Evolutionary conservation across 1,140 invertebrate genomes (phyloP), one percentile per base, ranked within the genome.

Genomic region (Pogonomyrmex barbatus): DNA sequence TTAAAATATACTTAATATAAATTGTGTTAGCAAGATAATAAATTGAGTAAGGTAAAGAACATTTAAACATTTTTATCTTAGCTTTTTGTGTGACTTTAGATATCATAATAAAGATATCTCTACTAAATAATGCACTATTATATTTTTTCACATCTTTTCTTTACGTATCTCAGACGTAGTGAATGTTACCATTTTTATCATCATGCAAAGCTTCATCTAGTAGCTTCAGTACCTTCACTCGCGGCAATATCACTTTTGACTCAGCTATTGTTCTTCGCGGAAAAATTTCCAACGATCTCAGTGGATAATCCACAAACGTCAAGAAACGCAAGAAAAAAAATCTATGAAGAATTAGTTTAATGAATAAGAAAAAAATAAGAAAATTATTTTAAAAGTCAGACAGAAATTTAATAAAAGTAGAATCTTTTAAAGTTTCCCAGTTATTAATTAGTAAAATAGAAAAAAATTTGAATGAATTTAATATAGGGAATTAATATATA

Each of bases 151-250:
- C 8, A n/a, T 1, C 56, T 68, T 30, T 52, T 47, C 14, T 12
- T n/a, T 17, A 10, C 10, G 24, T 67, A 65, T 42, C n/a, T 65
- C 47, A 54, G 36, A 36, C 14, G 24, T 14, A 30, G 47, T 39
- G 62, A 67, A 14, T n/a, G 47, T 79, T 71, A 60, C 3, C 12
- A 24, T 82, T 83, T 82, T 60, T 58, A 82, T 33, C 58, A 39
- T 8, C 39, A 24, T 17, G 52, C 30, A 10, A 39, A 47, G 14
- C 42, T 68, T 65, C 17, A 68, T 56, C 36, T 77, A 60, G 30
- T 77, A 60, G 30, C 17, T 68, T 33, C 30, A 36, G 42, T 30
- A 70, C 5, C 54, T 82, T 71, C 39, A 2, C 79, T 58, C 14
- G 79, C 30, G 2, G 42, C 47, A 24, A 3, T 24, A 73, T 82